Base-by-base conservation (phyloP, 2,797 vertebrate species). In the Pelodytes ibericus region DNA sequence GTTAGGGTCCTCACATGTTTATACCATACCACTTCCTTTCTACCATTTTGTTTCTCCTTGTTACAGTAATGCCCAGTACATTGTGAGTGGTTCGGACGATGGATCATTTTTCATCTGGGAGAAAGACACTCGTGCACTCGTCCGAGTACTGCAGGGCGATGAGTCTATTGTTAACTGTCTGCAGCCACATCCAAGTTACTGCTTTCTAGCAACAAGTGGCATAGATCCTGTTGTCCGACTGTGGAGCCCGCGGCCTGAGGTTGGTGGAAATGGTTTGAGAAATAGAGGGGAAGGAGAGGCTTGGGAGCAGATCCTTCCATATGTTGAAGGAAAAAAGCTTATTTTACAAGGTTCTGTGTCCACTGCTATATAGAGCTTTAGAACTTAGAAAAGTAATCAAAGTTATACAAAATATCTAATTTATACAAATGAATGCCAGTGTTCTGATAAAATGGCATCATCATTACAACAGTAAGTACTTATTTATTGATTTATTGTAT, bases 101-200 rank as follows among this genome's bases (percentile, higher is more conserved):
- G 97, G 98, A 85, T 99, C 98, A 36, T 98, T 99, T 90, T 99
- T 99, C 87, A 96, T 99, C 88, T 99, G 96, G 97, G 96, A 99
- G 87, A 99, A 99, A 87, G 96, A 98, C 86, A 99, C 98, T 0
- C 95, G 95, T 73, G 99, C 99, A 81, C 93, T 99, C 56, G 94
- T 99, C 83, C 92, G 96, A 61, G 96, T 99, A 85, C 92, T 99
- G 63, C 97, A 99, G 84, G 98, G 98, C 0, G 98, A 99, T 0
- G 97, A 99, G 81, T 99, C 98, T 58, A 99, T 99, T 3, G 98
- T 99, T 70, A 99, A 99, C 84, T 99, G 98, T 77, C 92, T 99
- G 41, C 98, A 99, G 91, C 98, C 97, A 0, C 98, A 99, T 26
- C 98, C 97, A 78, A 97, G 93, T 87, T 96, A 96, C 92, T 99